Base-by-base conservation (phyloP, 2,888 invertebrate species). In the Clistopyga incitator region DNA sequence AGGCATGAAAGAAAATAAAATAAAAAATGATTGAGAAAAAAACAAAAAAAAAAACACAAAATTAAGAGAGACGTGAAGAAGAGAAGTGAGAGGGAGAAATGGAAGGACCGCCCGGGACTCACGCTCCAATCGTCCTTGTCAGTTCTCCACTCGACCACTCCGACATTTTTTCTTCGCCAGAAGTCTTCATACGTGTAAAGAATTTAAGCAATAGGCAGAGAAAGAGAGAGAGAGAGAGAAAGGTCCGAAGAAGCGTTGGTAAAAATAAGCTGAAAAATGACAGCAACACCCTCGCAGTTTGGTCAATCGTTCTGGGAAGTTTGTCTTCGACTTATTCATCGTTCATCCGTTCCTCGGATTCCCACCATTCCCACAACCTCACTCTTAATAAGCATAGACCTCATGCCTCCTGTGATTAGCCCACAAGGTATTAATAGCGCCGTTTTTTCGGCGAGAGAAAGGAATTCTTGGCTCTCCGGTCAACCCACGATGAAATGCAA, bases 81-180 rank as follows among this genome's bases (percentile, higher is more conserved):
- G 52, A 56, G 61, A 64, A 50, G 74, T 10, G 67, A 71, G 78
- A 81, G 72, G 83, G 78, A 82, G 81, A 71, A 79, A 81, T 78
- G 81, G 81, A 70, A 75, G 79, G 81, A 84, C 86, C 85, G 86
- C 85, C 85, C 76, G 87, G 77, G 82, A 84, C 72, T 77, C 47
- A 52, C 52, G 50, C 77, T 59, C 67, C 65, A 76, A 81, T 76
- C 81, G 72, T 74, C 72, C 72, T 74, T 61, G 72, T 61, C 56
- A 45, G 74, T 61, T 74, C 29, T 61, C 34, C 50, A 20, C 50
- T 34, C 59, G 74, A 45, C 61, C 61, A 3, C 23, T 20, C 50
- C n/a, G 74, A 74, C 61, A 59, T 38, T 38, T 61, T 74, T 72
- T 45, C 45, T 59, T 61, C 47, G 25, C 13, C 47, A 75, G 20